phyloP scores from a whole-genome alignment of 2,888 invertebrate species.

The Epirrhoe tristata region DNA sequence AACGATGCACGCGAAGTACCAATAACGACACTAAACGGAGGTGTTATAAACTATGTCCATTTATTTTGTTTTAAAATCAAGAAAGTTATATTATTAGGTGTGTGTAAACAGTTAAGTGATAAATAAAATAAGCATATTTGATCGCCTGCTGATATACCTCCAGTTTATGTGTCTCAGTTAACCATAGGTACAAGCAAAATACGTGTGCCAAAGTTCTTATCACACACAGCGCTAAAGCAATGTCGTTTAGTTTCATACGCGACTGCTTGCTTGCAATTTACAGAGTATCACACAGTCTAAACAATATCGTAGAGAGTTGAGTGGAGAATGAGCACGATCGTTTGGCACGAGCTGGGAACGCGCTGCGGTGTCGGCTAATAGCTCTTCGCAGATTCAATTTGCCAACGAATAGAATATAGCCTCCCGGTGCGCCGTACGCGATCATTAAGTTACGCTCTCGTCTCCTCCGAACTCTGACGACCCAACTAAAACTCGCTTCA shows the following conservation, averaged over 20 bases:
- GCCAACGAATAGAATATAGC: constrained; percentile 77
- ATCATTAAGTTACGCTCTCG: constrained; percentile 78
- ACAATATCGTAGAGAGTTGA: constrained; percentile 61
- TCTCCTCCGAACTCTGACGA: constrained; percentile 54
- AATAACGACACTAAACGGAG: background rate
- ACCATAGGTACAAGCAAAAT: constrained; percentile 22
- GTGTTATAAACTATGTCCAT: background rate
- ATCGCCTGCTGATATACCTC: background rate
- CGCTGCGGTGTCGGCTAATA: constrained; percentile 80
- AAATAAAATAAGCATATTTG: too few relatives aligned
- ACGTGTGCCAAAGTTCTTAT: constrained; percentile 40
- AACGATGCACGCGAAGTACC: background rate
- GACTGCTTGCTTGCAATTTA: constrained; percentile 60
- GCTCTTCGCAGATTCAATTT: constrained; percentile 83
- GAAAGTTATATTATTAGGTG: background rate
- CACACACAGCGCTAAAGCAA: constrained; percentile 45
- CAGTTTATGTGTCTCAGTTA: background rate
- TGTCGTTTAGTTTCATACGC: constrained; percentile 58
- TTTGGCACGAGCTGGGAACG: constrained; percentile 68
- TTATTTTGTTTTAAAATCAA: background rate
- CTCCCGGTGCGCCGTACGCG: constrained; percentile 73
- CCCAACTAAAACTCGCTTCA: constrained; percentile 63
- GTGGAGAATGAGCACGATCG: constrained; percentile 68
- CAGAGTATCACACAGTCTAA: constrained; percentile 57
- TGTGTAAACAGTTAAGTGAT: background rate